Evolutionary conservation across 2,797 vertebrate genomes (phyloP).

Genomic region (Botia almorhae): DNA sequence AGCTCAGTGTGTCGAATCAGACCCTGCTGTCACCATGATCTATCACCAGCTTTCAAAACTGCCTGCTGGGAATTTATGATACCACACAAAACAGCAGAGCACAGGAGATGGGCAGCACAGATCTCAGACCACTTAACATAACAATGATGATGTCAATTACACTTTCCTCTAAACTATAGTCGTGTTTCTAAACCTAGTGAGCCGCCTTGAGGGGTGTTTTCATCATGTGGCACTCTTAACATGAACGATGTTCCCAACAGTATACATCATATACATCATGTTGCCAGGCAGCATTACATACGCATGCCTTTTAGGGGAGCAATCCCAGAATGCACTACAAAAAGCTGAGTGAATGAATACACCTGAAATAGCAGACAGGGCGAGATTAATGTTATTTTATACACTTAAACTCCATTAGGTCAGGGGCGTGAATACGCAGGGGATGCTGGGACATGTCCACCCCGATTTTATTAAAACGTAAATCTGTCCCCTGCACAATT

Average conservation of each 20-base stretch:
- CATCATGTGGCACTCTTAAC: not conserved
- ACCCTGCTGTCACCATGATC: conserved; percentile 29
- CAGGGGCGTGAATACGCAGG: too few relatives aligned
- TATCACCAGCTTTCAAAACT: conserved; percentile 10
- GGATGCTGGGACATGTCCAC: too few relatives aligned
- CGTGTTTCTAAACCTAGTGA: not conserved
- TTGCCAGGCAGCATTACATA: too few relatives aligned
- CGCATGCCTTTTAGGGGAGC: too few relatives aligned
- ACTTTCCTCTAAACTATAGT: not conserved
- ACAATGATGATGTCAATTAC: not conserved
- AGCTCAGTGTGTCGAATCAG: conserved; percentile 27
- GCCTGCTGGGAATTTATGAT: conserved; percentile 17
- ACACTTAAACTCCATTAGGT: too few relatives aligned
- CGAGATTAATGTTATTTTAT: too few relatives aligned
- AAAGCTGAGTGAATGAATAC: too few relatives aligned
- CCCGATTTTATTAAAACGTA: too few relatives aligned
- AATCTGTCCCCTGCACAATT: too few relatives aligned
- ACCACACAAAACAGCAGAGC: not conserved
- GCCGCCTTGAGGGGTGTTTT: not conserved
- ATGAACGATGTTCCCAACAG: not conserved
- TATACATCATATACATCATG: not conserved
- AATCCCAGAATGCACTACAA: not conserved
- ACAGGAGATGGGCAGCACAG: not conserved
- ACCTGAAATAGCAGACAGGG: too few relatives aligned
- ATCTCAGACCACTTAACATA: not conserved